phyloP scores from a whole-genome alignment of 2,797 vertebrate genomes.

The Myotis daubentonii region DNA sequence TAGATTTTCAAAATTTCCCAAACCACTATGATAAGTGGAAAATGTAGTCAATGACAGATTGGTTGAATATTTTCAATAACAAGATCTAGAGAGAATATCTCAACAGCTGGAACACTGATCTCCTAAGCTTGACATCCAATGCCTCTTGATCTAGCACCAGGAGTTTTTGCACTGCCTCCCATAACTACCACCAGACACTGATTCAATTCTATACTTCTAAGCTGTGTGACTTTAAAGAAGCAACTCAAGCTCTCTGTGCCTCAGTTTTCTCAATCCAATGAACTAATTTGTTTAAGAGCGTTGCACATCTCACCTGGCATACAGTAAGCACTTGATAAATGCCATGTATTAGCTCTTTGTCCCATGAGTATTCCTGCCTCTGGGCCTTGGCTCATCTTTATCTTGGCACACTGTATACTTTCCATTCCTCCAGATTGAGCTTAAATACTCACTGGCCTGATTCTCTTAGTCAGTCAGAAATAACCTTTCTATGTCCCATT shows the following conservation, averaged over 20 bases:
- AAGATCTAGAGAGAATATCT: neutral
- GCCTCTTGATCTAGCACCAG: neutral
- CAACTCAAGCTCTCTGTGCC: neutral
- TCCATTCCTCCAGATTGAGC: neutral
- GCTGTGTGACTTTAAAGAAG: neutral
- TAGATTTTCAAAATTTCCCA: neutral
- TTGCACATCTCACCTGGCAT: neutral
- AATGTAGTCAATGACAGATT: neutral
- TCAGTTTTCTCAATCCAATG: neutral
- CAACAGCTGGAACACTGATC: neutral
- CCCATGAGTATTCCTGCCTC: neutral
- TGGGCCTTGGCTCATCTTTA: neutral
- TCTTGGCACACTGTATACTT: neutral
- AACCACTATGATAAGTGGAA: neutral
- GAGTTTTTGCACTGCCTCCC: neutral
- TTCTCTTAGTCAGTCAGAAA: neutral
- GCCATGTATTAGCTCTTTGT: neutral
- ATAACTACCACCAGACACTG: neutral
- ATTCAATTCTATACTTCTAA: conserved; percentile 1
- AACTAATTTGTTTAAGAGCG: neutral
- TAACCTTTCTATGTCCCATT: neutral
- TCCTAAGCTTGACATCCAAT: neutral
- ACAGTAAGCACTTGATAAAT: neutral
- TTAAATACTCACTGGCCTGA: neutral
- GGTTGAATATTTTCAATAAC: neutral